phyloP scores from a whole-genome alignment of 2,113 vertebrate genomes.

The Dasyprocta punctata region DNA sequence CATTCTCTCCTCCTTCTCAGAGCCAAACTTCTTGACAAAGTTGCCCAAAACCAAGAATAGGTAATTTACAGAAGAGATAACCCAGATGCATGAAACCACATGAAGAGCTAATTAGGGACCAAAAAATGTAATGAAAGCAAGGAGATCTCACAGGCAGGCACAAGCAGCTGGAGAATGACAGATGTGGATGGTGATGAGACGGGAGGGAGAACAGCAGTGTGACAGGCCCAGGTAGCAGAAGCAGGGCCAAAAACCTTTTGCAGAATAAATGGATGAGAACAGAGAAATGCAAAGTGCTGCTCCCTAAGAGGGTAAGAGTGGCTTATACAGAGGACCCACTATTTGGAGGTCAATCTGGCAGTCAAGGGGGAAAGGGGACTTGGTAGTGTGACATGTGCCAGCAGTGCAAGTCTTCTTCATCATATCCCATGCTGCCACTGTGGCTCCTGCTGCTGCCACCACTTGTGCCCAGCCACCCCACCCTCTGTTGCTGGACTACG shows the following conservation, averaged over 20 bases:
- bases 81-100: not conserved
- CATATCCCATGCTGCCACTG: not conserved
- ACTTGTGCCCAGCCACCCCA: not conserved
- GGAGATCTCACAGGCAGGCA: not conserved
- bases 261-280: not conserved
- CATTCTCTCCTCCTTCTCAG: not conserved
- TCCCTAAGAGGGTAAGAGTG: not conserved
- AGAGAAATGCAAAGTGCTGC: not conserved
- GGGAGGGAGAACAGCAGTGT: not conserved
- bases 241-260: not conserved
- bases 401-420: not conserved
- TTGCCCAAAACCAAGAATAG: not conserved
- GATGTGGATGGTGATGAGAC: not conserved
- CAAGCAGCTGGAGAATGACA: not conserved
- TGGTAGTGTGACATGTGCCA: not conserved
- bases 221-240: not conserved
- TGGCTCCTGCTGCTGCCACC: not conserved
- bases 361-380: not conserved
- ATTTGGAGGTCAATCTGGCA: not conserved
- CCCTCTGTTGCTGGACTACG: not conserved
- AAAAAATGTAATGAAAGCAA: not conserved
- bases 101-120: not conserved
- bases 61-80: not conserved
- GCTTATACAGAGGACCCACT: not conserved
- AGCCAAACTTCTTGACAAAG: constrained; percentile 23